Evolutionary conservation across 2,113 vertebrate species (phyloP), one percentile per base, ranked within the genome.

Genomic region (Nothocercus nigrocapillus): DNA sequence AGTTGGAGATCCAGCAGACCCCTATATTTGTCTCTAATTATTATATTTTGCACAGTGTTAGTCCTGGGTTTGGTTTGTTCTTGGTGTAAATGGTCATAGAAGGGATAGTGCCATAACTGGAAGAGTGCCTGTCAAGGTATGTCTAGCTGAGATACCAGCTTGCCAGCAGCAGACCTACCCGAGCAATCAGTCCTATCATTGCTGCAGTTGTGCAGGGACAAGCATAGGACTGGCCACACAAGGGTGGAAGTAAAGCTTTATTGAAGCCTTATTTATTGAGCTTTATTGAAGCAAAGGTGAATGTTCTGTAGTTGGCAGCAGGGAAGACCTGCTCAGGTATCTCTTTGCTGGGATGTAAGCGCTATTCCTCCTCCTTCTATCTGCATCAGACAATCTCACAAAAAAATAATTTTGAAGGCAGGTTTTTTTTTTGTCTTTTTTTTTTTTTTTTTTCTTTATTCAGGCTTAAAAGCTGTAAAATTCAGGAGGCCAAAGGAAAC

Each of bases 331-430:
- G 6, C 13, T 89, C 85, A 91, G 68, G 59, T 58, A 27, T 61
- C 40, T 70, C 38, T 85, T 90, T 93, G 12, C 32, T 77, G 54
- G 17, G n/a, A 34, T 95, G 11, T 63, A 85, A 91, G 73, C 85
- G 59, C n/a, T 32, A 11, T 14, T 47, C 91, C 30, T 85, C 11
- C 62, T 81, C 18, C 49, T 51, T 24, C 47, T 64, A 16, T 45
- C 25, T 51, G 34, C 3, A 2, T 83, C 69, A n/a, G 84, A 72
- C 12, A 28, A 7, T 34, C 30, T 42, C 88, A 67, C 7, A 44
- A 83, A 75, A 75, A 89, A 91, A 85, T 54, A 91, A 14, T 16
- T 88, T 91, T 83, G 58, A 56, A 93, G 78, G 18, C 68, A 88
- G 74, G 14, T 36, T 15, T 45, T 45, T 45, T 45, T 36, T 36